Evolutionary conservation across 2,113 vertebrate genomes (phyloP).

Genomic region (Corvus cornix): DNA sequence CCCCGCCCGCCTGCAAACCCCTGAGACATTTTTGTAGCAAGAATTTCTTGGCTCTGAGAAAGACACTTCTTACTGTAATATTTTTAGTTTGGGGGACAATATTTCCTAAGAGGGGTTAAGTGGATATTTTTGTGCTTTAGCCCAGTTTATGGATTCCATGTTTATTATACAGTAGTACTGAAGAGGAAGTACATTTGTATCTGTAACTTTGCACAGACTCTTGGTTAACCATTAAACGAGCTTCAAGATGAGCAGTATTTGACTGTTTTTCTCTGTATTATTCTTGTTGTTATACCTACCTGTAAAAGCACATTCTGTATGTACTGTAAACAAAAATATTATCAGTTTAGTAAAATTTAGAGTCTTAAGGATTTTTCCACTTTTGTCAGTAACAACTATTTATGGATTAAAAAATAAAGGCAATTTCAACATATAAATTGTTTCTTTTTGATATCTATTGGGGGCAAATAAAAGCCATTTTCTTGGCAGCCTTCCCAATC

Average conservation of each 20-base stretch:
- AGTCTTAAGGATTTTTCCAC: conserved; percentile 84
- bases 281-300: conserved; percentile 79
- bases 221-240: conserved; percentile 72
- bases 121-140: conserved; percentile 80
- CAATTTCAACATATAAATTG: conserved; percentile 75
- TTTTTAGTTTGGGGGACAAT: conserved; percentile 75
- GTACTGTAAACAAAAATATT: conserved; percentile 80
- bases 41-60: conserved; percentile 73
- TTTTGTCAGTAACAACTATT: conserved; percentile 87
- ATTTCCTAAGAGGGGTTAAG: conserved; percentile 75
- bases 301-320: conserved; percentile 88
- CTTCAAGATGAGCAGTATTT: conserved; percentile 78
- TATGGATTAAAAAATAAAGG: conserved; percentile 85
- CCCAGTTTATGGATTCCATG: conserved; percentile 80
- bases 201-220: conserved; percentile 75
- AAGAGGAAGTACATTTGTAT: conserved; percentile 77
- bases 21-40: conserved; percentile 77
- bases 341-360: conserved; percentile 81
- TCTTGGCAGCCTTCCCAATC: conserved; percentile 9
- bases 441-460: conserved; percentile 37
- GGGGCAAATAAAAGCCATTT: background rate
- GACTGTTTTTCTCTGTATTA: conserved; percentile 86
- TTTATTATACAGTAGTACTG: conserved; percentile 79
- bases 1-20: conserved; percentile 59
- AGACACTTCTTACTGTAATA: conserved; percentile 76